Conservation (phyloP, 2,888 invertebrate species). For the Brachynemurus nebulosus region DNA sequence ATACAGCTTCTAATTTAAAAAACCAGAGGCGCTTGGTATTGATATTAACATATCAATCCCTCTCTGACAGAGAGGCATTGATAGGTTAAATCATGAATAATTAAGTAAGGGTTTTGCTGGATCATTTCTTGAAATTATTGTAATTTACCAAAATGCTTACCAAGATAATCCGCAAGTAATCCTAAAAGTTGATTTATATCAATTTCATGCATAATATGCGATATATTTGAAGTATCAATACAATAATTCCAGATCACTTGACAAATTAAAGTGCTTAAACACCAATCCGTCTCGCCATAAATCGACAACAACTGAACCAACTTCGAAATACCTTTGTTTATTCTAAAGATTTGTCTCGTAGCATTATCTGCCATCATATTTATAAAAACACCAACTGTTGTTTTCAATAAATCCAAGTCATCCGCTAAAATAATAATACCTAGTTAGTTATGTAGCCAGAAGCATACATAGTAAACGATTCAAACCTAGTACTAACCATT, state of each 20-base stretch:
- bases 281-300: slow-evolving; percentile 50
- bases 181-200: slow-evolving; percentile 39
- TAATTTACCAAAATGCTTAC: too few species aligned
- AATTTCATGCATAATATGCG: slow-evolving; percentile 33
- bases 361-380: slow-evolving; percentile 54
- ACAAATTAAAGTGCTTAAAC: slow-evolving; percentile 56
- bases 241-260: slow-evolving; percentile 60
- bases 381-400: slow-evolving; percentile 69
- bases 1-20: too few species aligned
- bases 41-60: too few species aligned
- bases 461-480: background rate
- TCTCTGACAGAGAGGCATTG: too few species aligned
- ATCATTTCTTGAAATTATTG: too few species aligned
- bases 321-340: slow-evolving; percentile 36
- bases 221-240: slow-evolving; percentile 36
- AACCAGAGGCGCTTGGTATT: too few species aligned
- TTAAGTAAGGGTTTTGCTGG: too few species aligned
- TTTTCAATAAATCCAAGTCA: slow-evolving; percentile 54
- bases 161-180: slow-evolving; percentile 38
- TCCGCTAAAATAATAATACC: slow-evolving; percentile 28
- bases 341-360: slow-evolving; percentile 38
- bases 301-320: slow-evolving; percentile 40
- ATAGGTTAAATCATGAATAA: too few species aligned
- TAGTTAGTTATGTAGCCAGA: slow-evolving; percentile 6
- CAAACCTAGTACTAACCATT: slow-evolving; percentile 30